Conservation (phyloP, 2,888 invertebrate species). For the Mylabris sibirica region DNA sequence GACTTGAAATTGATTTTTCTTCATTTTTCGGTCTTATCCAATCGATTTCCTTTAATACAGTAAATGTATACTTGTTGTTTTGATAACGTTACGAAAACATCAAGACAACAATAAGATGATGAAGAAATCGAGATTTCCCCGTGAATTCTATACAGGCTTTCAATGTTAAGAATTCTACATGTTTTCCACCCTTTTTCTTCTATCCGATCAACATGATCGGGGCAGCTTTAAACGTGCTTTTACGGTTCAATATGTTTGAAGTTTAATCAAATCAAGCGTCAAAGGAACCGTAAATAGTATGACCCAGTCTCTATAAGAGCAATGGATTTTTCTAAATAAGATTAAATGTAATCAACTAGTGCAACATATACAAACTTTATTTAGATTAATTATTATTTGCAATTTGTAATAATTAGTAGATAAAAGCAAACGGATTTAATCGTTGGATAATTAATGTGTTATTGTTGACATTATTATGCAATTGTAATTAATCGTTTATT, state of each 20-base stretch:
- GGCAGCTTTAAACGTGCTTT: background rate
- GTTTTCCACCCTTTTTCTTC: background rate
- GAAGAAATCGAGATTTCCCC: too few species aligned
- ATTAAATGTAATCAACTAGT: background rate
- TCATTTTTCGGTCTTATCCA: background rate
- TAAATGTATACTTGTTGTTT: too few species aligned
- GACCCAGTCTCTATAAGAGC: too few species aligned
- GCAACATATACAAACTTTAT: background rate
- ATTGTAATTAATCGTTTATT: background rate
- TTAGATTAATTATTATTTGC: background rate
- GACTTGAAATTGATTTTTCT: background rate
- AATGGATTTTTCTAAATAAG: too few species aligned
- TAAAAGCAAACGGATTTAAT: background rate
- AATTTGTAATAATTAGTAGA: background rate
- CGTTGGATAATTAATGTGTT: background rate
- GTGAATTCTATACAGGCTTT: background rate
- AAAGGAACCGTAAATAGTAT: background rate
- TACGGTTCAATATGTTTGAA: background rate
- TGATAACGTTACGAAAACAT: too few species aligned
- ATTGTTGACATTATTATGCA: background rate
- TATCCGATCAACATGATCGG: background rate
- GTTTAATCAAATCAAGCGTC: background rate
- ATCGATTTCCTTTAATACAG: too few species aligned
- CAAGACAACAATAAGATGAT: too few species aligned
- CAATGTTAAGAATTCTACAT: background rate